Conservation (phyloP, 1,140 invertebrate genomes). For the Probaryconus sp. region DNA sequence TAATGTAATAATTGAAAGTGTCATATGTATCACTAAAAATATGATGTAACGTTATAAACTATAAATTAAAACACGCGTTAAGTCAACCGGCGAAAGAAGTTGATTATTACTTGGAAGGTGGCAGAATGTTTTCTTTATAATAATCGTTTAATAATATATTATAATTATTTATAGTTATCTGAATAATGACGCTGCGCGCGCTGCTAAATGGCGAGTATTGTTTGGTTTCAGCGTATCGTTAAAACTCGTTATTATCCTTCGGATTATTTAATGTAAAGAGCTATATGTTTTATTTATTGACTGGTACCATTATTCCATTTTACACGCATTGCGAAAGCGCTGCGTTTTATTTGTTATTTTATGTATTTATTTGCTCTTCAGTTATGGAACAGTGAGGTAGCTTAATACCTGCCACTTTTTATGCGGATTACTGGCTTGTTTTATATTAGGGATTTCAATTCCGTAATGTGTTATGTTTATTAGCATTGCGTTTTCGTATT, state of each 20-base stretch:
- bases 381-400: too few species aligned
- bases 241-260: slow-evolving; percentile 4
- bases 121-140: slow-evolving; percentile 1
- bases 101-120: slow-evolving; percentile 21
- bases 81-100: slow-evolving; percentile 39
- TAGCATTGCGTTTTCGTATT: too few species aligned
- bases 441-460: too few species aligned
- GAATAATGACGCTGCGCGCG: not conserved
- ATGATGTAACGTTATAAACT: slow-evolving; percentile 37
- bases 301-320: slow-evolving; percentile 1
- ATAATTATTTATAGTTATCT: slow-evolving; percentile 34
- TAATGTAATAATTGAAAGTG: slow-evolving; percentile 46
- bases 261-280: slow-evolving; percentile 16
- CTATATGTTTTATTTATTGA: slow-evolving; percentile 15
- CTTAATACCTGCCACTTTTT: too few species aligned
- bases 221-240: not conserved
- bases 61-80: slow-evolving; percentile 12
- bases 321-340: not conserved
- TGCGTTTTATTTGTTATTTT: slow-evolving; percentile 14
- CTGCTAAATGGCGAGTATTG: not conserved
- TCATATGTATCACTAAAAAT: slow-evolving; percentile 37
- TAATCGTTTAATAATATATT: slow-evolving; percentile 12
- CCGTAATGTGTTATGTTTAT: too few species aligned
- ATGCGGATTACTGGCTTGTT: too few species aligned
- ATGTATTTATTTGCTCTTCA: too few species aligned